Conservation (phyloP, 2,888 invertebrate species). For the Hypomecis atomaria region DNA sequence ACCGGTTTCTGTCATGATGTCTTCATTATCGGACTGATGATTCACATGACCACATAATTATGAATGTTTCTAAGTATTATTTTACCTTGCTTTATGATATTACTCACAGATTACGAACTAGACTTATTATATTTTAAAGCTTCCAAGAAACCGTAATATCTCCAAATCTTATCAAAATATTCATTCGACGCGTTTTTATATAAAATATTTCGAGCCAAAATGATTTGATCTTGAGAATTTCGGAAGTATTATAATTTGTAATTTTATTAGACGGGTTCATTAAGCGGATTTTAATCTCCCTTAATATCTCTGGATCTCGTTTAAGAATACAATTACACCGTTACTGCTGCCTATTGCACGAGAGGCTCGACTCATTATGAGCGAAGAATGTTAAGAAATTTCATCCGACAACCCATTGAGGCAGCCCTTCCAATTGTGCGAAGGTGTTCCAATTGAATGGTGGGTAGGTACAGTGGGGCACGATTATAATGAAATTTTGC, state of each 20-base stretch:
- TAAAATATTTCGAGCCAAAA: constrained; percentile 33
- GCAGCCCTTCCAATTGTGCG: constrained; percentile 81
- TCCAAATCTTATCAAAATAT: constrained; percentile 35
- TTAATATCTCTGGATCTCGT: constrained; percentile 79
- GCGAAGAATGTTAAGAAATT: constrained; percentile 83
- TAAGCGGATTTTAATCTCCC: constrained; percentile 76
- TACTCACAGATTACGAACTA: constrained; percentile 13
- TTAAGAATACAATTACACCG: constrained; percentile 80
- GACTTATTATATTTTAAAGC: constrained; percentile 19
- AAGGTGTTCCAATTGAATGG: constrained; percentile 84
- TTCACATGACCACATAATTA: constrained; percentile 66
- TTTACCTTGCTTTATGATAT: constrained; percentile 45
- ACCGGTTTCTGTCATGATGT: constrained; percentile 78
- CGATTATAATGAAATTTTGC: constrained; percentile 83
- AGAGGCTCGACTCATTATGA: constrained; percentile 79
- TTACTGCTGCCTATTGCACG: constrained; percentile 81
- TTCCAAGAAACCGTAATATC: constrained; percentile 25
- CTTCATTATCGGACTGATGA: constrained; percentile 73
- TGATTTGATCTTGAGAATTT: constrained; percentile 53
- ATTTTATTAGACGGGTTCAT: constrained; percentile 70
- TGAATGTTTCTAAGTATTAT: constrained; percentile 47
- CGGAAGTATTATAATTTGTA: constrained; percentile 59
- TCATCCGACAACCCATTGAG: constrained; percentile 83
- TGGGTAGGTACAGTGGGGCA: constrained; percentile 75
- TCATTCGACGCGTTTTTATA: constrained; percentile 32